A percentile compares a stretch with the other conserved stretches of the same genome.
Evolutionary conservation across 1,140 invertebrate genomes (phyloP).

Genomic region (Megalonaias nervosa): DNA sequence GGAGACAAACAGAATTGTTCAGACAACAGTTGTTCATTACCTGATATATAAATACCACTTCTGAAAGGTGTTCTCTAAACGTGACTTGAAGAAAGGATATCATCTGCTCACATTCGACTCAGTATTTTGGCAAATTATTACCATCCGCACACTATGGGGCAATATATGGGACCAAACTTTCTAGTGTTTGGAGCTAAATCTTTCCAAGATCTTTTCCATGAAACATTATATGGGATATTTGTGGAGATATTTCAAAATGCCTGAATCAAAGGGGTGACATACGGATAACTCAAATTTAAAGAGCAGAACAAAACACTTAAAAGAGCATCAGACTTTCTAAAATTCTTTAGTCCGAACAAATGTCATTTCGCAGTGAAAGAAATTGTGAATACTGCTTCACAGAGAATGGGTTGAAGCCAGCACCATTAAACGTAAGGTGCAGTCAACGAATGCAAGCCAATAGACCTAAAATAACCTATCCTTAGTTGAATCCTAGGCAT

Average conservation of each 20-base stretch:
- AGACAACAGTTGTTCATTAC: constrained; percentile 30
- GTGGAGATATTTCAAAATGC: constrained; percentile 35
- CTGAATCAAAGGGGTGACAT: constrained; percentile 39
- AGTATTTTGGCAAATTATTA: constrained; percentile 15
- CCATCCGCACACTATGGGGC: constrained; percentile 25
- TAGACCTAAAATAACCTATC: constrained; percentile 42
- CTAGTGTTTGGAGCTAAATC: constrained; percentile 31
- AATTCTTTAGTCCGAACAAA: constrained; percentile 46
- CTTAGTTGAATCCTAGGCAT: not conserved
- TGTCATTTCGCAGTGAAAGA: constrained; percentile 41
- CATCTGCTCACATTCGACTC: constrained; percentile 23
- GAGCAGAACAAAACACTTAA: constrained; percentile 48
- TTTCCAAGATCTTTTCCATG: constrained; percentile 38
- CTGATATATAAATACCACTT: constrained; percentile 29
- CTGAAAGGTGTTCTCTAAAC: constrained; percentile 29
- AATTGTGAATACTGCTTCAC: constrained; percentile 42
- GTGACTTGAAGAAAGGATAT: constrained; percentile 9
- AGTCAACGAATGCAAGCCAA: constrained; percentile 36
- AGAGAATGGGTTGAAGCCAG: not conserved
- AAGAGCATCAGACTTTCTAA: constrained; percentile 29
- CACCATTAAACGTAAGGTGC: constrained; percentile 43
- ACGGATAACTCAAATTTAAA: constrained; percentile 16
- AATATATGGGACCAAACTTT: constrained; percentile 28
- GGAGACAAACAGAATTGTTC: constrained; percentile 28
- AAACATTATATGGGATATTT: constrained; percentile 35